These are phyloP conservation scores for Pitangus sulphuratus DNA, from an alignment of 2,797 vertebrate genomes.

Conservation along the genomic window DNA sequence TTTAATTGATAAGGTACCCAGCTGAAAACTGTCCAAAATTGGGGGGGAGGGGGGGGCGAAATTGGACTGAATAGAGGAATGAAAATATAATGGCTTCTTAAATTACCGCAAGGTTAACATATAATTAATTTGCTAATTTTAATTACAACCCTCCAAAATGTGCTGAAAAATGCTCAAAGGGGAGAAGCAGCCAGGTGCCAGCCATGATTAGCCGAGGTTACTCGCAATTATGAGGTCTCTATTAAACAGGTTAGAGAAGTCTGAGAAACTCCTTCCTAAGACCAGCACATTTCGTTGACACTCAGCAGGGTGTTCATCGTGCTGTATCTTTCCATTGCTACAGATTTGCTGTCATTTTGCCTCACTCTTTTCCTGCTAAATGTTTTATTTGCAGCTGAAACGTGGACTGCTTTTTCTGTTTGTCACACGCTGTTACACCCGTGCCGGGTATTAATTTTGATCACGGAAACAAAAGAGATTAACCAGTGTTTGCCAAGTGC, in stretches of 20 bases:
- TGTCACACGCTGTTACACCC: background rate
- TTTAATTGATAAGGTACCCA: constrained; percentile 26
- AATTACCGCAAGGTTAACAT: constrained; percentile 45
- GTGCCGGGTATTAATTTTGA: background rate
- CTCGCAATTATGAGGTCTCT: constrained; percentile 36
- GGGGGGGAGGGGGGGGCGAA: no score
- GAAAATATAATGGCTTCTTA: constrained; percentile 47
- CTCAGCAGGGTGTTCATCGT: background rate
- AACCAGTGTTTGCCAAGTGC: background rate
- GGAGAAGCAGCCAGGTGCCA: constrained; percentile 20
- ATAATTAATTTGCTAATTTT: constrained; percentile 66
- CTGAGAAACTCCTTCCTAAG: background rate
- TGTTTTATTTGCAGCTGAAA: background rate
- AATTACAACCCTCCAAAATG: constrained; percentile 21
- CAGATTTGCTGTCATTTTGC: background rate
- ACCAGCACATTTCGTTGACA: background rate
- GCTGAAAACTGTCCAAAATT: background rate
- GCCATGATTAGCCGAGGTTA: constrained; percentile 11
- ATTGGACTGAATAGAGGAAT: background rate
- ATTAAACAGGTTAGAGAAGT: background rate
- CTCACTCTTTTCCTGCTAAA: background rate
- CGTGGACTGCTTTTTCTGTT: background rate
- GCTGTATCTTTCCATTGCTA: background rate
- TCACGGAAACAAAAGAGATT: background rate
- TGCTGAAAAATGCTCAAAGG: constrained; percentile 13